Conservation (phyloP, 2,113 vertebrate genomes). For the Eonycteris spelaea region DNA sequence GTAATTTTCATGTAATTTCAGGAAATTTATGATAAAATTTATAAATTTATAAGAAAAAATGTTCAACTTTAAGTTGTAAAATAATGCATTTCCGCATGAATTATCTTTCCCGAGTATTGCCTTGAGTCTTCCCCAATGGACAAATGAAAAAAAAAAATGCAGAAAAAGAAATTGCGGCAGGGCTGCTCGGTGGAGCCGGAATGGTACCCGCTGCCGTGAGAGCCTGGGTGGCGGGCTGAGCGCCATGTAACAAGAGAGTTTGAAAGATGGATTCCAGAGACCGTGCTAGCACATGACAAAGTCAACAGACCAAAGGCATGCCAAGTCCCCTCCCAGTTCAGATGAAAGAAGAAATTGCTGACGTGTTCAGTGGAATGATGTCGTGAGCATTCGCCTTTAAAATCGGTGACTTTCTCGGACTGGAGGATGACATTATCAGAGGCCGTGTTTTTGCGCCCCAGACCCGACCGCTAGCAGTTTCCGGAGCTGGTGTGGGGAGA, state of each 20-base stretch:
- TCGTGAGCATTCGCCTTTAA: fast-evolving
- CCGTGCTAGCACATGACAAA: background rate
- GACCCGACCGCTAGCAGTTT: fast-evolving
- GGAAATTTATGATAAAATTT: background rate
- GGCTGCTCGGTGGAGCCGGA: too few species aligned
- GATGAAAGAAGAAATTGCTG: background rate
- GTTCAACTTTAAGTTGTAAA: background rate
- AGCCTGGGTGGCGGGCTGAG: too few species aligned
- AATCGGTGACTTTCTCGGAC: background rate
- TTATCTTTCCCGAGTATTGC: background rate
- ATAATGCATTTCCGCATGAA: background rate
- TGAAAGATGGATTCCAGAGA: background rate
- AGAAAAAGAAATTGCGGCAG: background rate
- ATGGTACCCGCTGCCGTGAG: too few species aligned
- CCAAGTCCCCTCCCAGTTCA: background rate
- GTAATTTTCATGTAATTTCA: background rate
- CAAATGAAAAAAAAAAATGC: too few species aligned
- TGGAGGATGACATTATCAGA: fast-evolving
- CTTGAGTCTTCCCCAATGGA: background rate
- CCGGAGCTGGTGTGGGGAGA: fast-evolving
- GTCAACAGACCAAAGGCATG: background rate
- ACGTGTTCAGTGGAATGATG: background rate
- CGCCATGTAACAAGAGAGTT: background rate
- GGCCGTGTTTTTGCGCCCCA: background rate
- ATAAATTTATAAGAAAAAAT: background rate